Evolutionary conservation across 2,113 vertebrate genomes (phyloP).

Genomic region (Potamarius usumacintae): DNA sequence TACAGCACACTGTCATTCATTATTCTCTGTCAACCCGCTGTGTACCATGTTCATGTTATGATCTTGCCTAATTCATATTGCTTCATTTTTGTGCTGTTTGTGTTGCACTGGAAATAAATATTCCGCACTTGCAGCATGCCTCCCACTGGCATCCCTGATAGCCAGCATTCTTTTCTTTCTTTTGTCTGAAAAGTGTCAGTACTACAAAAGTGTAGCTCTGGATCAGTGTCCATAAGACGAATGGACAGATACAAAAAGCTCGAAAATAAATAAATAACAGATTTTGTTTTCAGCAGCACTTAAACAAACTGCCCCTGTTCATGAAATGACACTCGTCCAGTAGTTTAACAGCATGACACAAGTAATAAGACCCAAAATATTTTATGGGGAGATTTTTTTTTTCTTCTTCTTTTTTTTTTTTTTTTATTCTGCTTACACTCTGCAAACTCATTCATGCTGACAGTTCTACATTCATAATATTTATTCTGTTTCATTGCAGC

Average conservation of each 20-base stretch:
- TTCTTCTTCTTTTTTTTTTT: not conserved
- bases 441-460: not conserved
- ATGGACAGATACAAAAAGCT: not conserved
- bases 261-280: not conserved
- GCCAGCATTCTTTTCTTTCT: not conserved
- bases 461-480: slow-evolving; percentile 11
- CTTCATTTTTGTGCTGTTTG: too few species aligned
- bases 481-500: not conserved
- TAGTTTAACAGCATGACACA: not conserved
- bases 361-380: not conserved
- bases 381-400: not conserved
- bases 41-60: too few species aligned
- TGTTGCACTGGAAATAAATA: too few species aligned
- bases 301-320: not conserved
- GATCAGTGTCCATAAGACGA: not conserved
- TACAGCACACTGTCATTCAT: too few species aligned
- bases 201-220: not conserved
- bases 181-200: not conserved
- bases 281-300: not conserved
- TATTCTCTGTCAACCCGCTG: too few species aligned
- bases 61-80: too few species aligned
- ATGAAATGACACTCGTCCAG: not conserved
- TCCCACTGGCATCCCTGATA: not conserved
- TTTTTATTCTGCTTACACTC: not conserved
- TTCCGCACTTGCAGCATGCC: too few species aligned